Base-by-base conservation (phyloP, 2,113 vertebrate species). In the Ranitomeya imitator region DNA sequence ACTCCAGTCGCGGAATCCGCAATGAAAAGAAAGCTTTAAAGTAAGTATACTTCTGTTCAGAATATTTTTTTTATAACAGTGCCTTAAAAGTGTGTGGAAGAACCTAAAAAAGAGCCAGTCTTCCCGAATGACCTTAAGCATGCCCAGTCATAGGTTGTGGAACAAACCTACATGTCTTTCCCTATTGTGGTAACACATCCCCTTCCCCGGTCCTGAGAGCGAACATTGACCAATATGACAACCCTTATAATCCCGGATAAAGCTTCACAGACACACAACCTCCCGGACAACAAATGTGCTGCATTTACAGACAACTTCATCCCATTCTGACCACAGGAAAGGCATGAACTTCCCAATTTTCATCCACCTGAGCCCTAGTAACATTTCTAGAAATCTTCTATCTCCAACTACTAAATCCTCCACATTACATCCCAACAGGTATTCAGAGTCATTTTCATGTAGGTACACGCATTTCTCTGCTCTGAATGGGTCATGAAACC, bases 11-110 rank as follows among this genome's bases (percentile, higher is more conserved):
- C 93, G 97, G 97, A 90, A 96, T 96, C 90, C 96, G 97, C 94
- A 97, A 96, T 51, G 98, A 99, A 92, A 99, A 98, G 96, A 99
- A 99, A 96, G 96, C 97, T 94, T 98, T 99, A 97, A 99, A 98
- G 98, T 99, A 98, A 96, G 98, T 97, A 95, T 94, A 91, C 84
- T 86, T 85, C 91, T 79, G 63, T 86, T 81, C n/a, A 60, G 57
- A 54, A 76, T 15, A 59, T 19, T 45, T 45, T 54, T 61, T 88
- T 51, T 51, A 76, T 11, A 61, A 57, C 59, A 65, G 79, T 87
- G 73, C 65, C 51, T 55, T 15, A 10, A 65, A 67, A 65, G 57
- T 51, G 55, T 31, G 10, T n/a, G 26, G 82, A 54, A 85, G 26
- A 84, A n/a, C 45, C 63, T 67, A n/a, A 82, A 45, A 26, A 18